Conservation (phyloP, 2,797 vertebrate genomes). For the Psittacula derbiana region DNA sequence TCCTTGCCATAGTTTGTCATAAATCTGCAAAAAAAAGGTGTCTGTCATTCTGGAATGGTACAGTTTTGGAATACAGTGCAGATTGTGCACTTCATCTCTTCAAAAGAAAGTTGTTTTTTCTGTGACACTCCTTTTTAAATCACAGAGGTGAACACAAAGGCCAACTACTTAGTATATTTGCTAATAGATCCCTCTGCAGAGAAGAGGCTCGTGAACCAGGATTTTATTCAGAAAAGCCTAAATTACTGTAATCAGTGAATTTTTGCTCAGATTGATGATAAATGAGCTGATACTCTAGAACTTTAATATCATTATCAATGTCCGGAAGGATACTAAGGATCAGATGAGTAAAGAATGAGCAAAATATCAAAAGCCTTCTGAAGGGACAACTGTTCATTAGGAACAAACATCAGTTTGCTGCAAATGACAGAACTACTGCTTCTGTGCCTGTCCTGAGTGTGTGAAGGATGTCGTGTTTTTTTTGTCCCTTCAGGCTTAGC, state of each 20-base stretch:
- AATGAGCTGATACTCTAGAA: not conserved
- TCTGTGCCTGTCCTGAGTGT: not conserved
- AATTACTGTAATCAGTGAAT: not conserved
- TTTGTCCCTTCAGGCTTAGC: not conserved
- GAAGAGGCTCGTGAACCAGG: not conserved
- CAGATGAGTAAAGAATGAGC: not conserved
- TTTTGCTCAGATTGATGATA: not conserved
- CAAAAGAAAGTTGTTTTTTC: not conserved
- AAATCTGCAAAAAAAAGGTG: not conserved
- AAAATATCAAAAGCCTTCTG: not conserved
- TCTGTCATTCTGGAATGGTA: not conserved
- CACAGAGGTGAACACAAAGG: not conserved
- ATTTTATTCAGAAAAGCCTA: not conserved
- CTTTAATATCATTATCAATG: not conserved
- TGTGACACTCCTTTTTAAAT: not conserved
- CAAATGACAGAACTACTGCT: not conserved
- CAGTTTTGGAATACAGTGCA: not conserved
- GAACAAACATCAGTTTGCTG: not conserved
- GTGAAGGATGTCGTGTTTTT: fast-evolving
- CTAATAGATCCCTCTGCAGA: not conserved
- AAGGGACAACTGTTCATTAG: not conserved
- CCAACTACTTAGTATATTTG: not conserved
- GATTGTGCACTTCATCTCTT: not conserved
- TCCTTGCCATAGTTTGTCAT: not conserved
- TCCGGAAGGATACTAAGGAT: not conserved